Percentiles rank a stretch among this genome's conserved stretches.
Evolutionary conservation across 2,113 vertebrate genomes (phyloP).

Genomic region (Corythornis cristatus): DNA sequence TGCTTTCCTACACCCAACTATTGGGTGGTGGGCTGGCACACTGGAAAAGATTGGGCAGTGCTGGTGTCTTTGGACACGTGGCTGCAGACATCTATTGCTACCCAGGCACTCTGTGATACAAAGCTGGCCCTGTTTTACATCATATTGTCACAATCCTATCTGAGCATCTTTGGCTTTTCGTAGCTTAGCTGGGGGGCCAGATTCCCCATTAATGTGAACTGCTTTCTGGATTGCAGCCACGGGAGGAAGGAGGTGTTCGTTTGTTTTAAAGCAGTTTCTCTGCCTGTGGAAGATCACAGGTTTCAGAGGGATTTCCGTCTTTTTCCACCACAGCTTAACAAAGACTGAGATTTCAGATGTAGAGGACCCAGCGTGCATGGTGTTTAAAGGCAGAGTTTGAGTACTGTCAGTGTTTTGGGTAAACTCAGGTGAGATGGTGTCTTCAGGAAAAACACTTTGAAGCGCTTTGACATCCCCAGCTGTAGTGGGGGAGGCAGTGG

Average conservation of each 20-base stretch:
- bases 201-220: background rate
- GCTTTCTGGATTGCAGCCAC: background rate
- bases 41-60: background rate
- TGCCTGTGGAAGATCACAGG: constrained; percentile 24
- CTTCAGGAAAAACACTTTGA: background rate
- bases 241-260: constrained; percentile 19
- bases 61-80: background rate
- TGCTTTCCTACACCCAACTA: background rate
- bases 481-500: background rate
- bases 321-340: background rate
- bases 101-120: background rate
- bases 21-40: background rate
- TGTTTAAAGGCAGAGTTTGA: background rate
- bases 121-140: background rate
- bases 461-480: background rate
- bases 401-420: background rate
- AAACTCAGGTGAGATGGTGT: background rate
- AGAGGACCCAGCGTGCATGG: background rate
- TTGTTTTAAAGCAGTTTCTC: constrained; percentile 29
- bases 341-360: background rate
- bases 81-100: background rate
- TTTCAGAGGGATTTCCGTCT: background rate
- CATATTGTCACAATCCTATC: background rate
- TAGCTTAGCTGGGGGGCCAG: background rate
- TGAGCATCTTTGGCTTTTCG: background rate